Evolutionary conservation across 2,888 invertebrate species (phyloP).

Genomic region (Antheraea yamamai): DNA sequence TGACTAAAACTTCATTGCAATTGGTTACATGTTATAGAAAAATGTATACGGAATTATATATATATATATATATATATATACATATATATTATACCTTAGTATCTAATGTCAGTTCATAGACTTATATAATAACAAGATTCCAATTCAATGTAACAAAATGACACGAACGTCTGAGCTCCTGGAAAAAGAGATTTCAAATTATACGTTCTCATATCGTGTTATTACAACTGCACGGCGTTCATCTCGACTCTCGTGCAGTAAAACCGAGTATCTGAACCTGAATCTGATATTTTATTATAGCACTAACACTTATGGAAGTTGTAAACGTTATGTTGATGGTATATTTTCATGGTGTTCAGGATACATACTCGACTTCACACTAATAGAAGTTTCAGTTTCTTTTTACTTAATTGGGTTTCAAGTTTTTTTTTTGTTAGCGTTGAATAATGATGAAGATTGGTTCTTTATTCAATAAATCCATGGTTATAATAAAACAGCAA

Average conservation of each 20-base stretch:
- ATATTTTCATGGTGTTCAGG: not conserved
- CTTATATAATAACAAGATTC: slow-evolving; percentile 11
- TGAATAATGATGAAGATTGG: too few species aligned
- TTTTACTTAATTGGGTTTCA: not conserved
- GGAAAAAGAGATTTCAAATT: slow-evolving; percentile 64
- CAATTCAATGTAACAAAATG: slow-evolving; percentile 35
- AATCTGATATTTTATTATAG: not conserved
- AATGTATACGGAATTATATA: not conserved
- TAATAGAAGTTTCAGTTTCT: not conserved
- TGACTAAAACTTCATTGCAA: too few species aligned
- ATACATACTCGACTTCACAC: not conserved
- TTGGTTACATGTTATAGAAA: too few species aligned
- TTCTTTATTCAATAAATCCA: too few species aligned
- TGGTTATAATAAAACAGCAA: too few species aligned
- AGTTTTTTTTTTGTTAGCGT: not conserved
- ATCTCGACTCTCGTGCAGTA: slow-evolving; percentile 30
- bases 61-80: not conserved
- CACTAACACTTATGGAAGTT: slow-evolving; percentile 6
- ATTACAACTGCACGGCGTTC: slow-evolving; percentile 57
- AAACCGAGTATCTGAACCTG: slow-evolving; percentile 36
- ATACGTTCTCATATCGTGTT: slow-evolving; percentile 64
- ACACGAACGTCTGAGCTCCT: slow-evolving; percentile 44
- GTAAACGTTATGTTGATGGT: slow-evolving; percentile 11
- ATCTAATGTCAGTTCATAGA: not conserved
- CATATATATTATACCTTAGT: not conserved